Base-by-base conservation (phyloP, 2,888 invertebrate genomes). In the Diadegma fenestrale region DNA sequence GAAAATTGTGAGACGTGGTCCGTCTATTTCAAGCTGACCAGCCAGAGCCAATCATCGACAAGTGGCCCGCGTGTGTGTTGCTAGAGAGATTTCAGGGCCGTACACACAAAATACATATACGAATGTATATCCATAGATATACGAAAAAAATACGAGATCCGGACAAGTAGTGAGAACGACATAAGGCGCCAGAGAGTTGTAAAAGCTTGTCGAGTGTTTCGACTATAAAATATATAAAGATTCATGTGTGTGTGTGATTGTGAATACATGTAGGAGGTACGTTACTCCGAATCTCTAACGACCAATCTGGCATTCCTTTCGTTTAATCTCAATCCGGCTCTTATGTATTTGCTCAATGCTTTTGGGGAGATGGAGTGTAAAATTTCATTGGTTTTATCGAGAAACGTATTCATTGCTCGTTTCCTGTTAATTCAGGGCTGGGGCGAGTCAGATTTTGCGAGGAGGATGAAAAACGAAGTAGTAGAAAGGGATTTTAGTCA, bases 11-110 rank as follows among this genome's bases (percentile, higher is more conserved):
- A 84, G 88, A 90, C 88, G 89, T 90, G 89, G 90, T 87, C 90
- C 89, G 88, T 91, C 93, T 93, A 93, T 93, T 93, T 93, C 92
- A 92, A 89, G 91, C 89, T 88, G 89, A 87, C 89, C 90, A 92
- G 91, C 91, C 89, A 89, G 63, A 75, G 83, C 86, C 78, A 78
- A 84, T 80, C 80, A 72, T 80, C 85, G 81, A 80, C 85, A 77
- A 85, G 89, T 90, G 88, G 63, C 90, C 89, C 89, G 88, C 87
- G 88, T 89, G 71, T 76, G 71, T 54, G 30, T 54, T 64, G 89
- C 87, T 88, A 84, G 85, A 80, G 81, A 83, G 80, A 84, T 78
- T 80, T 87, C 91, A 92, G 91, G 89, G 88, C 88, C 90, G 91
- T 91, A 89, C 73, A 54, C 61, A 12, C 75, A 22, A 58, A 58